Evolutionary conservation across 2,113 vertebrate genomes (phyloP), one percentile per base, ranked within the genome.

Genomic region (Sinocyclocheilus anshuiensis): DNA sequence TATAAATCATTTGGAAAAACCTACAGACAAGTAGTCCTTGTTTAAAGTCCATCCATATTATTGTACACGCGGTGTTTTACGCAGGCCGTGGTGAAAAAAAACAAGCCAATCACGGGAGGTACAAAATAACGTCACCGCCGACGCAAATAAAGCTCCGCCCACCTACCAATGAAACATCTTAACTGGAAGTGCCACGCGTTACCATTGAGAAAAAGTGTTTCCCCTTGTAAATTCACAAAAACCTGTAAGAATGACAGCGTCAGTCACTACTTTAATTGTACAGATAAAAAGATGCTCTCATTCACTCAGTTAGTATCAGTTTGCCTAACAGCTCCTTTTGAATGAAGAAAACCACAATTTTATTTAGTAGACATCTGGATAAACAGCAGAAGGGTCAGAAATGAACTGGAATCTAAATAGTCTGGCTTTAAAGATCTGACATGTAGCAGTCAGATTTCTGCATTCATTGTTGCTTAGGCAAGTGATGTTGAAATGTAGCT

Each of bases 151-250:
- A 93, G 36, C 84, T 29, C 0, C 55, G 84, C 80, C 91, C 92
- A 77, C 92, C 92, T 81, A 89, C 92, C 74, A 6, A 81, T 77
- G 82, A 71, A 77, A 22, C 87, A 85, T 82, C 81, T 82, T 87
- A 13, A 86, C 76, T 93, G 84, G 78, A 89, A 94, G 93, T 95
- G 95, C 94, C 94, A 94, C 94, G 94, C 93, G 93, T 93, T 94
- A 87, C 90, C 87, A 86, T 87, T 88, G 63, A 75, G 4, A 39
- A 74, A 69, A 67, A 50, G 4, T 1, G n/a, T 11, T 16, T 81
- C 39, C 9, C 16, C 2, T 45, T n/a, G 24, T 2, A 53, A n/a
- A 2, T 72, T 72, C 3, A 12, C 9, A 7, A 33, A 69, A 33
- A 71, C 16, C 67, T 1, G 29, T 69, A 18, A 36, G 15, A 71